Evolutionary conservation across 1,140 invertebrate species (phyloP).

Genomic region (Drosophila mauritiana): DNA sequence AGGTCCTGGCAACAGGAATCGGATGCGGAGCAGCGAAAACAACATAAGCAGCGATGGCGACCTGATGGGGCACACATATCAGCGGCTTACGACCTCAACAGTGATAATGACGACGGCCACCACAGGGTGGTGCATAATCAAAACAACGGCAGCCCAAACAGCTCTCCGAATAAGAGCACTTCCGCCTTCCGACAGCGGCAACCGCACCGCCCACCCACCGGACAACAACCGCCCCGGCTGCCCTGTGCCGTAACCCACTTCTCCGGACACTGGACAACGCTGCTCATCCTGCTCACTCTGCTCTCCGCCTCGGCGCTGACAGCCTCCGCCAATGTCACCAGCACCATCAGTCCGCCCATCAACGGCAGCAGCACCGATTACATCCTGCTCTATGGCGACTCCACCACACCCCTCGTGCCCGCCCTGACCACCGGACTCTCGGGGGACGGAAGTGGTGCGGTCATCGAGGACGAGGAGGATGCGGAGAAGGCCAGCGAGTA

Average conservation of each 20-base stretch:
- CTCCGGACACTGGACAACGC: conserved; percentile 6
- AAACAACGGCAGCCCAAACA: conserved; percentile 31
- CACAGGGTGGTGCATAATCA: conserved; percentile 54
- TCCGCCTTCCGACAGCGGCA: conserved; percentile 44
- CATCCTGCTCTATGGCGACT: conserved; percentile 35
- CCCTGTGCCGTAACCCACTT: conserved; percentile 1
- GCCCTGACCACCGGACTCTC: conserved; percentile 23
- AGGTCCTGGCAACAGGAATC: conserved; percentile 43
- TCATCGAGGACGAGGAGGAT: conserved; percentile 51
- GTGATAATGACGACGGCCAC: conserved; percentile 40
- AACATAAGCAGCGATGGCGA: conserved; percentile 57
- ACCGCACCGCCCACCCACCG: not conserved
- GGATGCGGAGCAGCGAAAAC: conserved; percentile 34
- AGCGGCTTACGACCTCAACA: conserved; percentile 57
- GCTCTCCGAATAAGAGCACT: conserved; percentile 55
- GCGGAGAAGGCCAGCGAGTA: conserved; percentile 84
- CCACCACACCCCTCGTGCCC: conserved; percentile 15
- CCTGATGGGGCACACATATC: conserved; percentile 67
- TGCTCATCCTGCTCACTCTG: conserved; percentile 28
- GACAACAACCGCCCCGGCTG: not conserved
- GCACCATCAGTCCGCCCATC: conserved; percentile 8
- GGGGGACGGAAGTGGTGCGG: not conserved
- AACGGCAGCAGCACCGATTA: conserved; percentile 48
- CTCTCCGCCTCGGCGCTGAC: conserved; percentile 26
- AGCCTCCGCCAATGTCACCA: conserved; percentile 38